Evolutionary conservation across 2,113 vertebrate genomes (phyloP).

Genomic region (Gopherus flavomarginatus): DNA sequence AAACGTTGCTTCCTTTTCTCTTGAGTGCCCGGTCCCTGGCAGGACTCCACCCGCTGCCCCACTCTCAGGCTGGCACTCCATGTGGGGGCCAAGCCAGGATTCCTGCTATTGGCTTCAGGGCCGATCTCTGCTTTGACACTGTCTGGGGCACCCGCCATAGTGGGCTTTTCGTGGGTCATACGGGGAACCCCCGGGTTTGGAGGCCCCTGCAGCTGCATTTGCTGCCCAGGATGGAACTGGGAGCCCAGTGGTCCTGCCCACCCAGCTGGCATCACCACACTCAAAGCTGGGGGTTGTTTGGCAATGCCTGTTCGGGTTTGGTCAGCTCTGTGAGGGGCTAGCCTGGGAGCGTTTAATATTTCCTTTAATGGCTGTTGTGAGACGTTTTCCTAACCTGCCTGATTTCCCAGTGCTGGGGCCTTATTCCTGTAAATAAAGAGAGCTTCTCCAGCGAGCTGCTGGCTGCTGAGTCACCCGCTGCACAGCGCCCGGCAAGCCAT

Average conservation of each 20-base stretch:
- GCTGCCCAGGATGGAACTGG: too few species aligned
- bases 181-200: neutral
- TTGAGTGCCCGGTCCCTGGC: neutral
- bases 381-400: neutral
- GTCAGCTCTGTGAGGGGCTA: neutral
- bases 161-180: neutral
- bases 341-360: neutral
- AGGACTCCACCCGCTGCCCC: neutral
- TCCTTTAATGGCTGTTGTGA: neutral
- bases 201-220: neutral
- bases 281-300: neutral
- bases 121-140: neutral
- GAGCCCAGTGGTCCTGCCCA: neutral
- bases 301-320: neutral
- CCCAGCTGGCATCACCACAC: neutral
- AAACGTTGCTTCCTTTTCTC: neutral
- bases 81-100: neutral
- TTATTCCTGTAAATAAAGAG: neutral
- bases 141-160: neutral
- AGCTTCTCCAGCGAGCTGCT: neutral
- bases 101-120: neutral
- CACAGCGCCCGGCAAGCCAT: too few species aligned
- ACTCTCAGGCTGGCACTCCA: neutral
- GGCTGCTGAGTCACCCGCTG: neutral
- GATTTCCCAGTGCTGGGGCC: neutral